A percentile compares a stretch with the other conserved stretches of the same genome.
These are phyloP conservation scores for Gandaritis pyraliata DNA, from an alignment of 2,888 invertebrate genomes.

Conservation along the genomic window DNA sequence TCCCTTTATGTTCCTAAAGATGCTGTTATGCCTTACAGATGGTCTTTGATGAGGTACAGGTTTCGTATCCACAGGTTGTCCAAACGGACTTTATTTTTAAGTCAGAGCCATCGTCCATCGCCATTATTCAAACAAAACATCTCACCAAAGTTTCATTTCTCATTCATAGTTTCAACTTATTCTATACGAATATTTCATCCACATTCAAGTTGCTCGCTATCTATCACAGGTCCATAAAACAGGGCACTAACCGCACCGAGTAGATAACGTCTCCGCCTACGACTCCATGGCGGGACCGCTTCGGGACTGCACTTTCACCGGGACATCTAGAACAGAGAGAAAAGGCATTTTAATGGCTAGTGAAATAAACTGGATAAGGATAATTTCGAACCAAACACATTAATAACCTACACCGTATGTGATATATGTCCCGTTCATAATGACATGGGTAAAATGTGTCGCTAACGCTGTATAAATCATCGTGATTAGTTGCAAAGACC, in stretches of 20 bases:
- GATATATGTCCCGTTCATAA: too few relatives aligned
- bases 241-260: constrained; percentile 53
- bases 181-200: not conserved
- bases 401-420: too few relatives aligned
- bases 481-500: too few relatives aligned
- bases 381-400: not conserved
- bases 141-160: not conserved
- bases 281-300: constrained; percentile 57
- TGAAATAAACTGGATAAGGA: not conserved
- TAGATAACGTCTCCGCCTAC: constrained; percentile 51
- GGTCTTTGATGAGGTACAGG: too few relatives aligned
- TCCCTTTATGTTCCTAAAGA: too few relatives aligned
- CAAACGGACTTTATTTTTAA: too few relatives aligned
- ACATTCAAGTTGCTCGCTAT: constrained; percentile 2
- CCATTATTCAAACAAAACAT: not conserved
- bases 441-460: too few relatives aligned
- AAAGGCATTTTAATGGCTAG: constrained; percentile 17
- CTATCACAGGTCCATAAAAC: constrained; percentile 19
- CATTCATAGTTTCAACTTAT: not conserved
- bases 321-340: constrained; percentile 66
- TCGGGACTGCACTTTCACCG: constrained; percentile 60
- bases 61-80: too few relatives aligned
- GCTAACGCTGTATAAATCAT: too few relatives aligned
- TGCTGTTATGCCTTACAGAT: too few relatives aligned
- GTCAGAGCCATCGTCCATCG: too few relatives aligned